Percentiles rank a stretch among this genome's conserved stretches.
Conservation (phyloP, 2,797 vertebrate genomes). For the Myotis pilosus region DNA sequence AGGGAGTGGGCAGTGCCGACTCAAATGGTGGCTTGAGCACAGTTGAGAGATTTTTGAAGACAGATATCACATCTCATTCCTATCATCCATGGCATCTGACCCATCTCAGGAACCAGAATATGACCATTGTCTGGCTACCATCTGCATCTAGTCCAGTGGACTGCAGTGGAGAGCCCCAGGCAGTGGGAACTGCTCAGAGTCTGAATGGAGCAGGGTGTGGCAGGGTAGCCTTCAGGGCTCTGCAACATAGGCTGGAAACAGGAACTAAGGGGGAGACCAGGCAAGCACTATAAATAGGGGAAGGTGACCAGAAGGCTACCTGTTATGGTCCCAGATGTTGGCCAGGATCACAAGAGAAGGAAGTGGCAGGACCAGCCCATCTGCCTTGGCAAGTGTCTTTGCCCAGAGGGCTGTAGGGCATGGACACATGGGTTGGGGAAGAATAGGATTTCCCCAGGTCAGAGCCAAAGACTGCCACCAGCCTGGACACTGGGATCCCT, state of each 20-base stretch:
- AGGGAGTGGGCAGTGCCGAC: neutral
- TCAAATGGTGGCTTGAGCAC: neutral
- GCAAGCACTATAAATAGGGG: neutral
- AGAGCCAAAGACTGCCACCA: neutral
- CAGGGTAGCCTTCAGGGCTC: neutral
- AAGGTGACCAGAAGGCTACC: neutral
- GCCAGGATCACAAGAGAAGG: neutral
- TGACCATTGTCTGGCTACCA: neutral
- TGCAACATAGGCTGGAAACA: neutral
- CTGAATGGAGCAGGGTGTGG: neutral
- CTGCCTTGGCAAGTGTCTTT: neutral
- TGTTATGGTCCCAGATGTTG: neutral
- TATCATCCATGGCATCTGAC: neutral
- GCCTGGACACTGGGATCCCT: neutral
- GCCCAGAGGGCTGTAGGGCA: neutral
- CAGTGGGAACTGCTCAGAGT: neutral
- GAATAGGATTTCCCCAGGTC: neutral
- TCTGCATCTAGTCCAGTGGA: neutral
- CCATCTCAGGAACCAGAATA: neutral
- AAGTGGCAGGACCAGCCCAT: neutral
- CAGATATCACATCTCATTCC: neutral
- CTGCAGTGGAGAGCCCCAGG: neutral
- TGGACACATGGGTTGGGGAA: neutral
- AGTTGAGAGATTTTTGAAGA: neutral
- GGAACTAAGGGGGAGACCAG: neutral